Percentiles rank a stretch among this genome's conserved stretches.
phyloP scores from a whole-genome alignment of 2,888 invertebrate species.

The Xestia c-nigrum region DNA sequence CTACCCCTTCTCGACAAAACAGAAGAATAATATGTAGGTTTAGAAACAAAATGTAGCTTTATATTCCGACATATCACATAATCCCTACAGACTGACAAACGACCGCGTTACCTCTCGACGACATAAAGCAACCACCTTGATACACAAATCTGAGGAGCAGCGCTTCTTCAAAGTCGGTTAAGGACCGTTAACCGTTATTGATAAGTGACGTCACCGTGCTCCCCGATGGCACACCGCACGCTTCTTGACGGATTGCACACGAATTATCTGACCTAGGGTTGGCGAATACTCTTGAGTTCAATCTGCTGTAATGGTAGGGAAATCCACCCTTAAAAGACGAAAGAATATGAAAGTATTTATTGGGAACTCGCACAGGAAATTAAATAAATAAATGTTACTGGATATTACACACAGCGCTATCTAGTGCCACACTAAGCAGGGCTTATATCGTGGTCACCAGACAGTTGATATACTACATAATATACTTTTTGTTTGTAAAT shows the following conservation, averaged over 20 bases:
- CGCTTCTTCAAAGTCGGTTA: slow-evolving; percentile 59
- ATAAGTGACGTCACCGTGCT: slow-evolving; percentile 47
- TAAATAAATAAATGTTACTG: too few relatives aligned
- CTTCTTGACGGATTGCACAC: slow-evolving; percentile 51
- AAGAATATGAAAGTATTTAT: not conserved
- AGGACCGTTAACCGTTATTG: slow-evolving; percentile 59
- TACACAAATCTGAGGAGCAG: slow-evolving; percentile 43
- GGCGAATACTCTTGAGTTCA: not conserved
- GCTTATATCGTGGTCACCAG: too few relatives aligned
- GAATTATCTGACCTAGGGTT: slow-evolving; percentile 42
- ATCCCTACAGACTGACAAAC: slow-evolving; percentile 1
- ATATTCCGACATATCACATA: not conserved
- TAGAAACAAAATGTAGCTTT: too few relatives aligned
- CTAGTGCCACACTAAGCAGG: too few relatives aligned
- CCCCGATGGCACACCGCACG: slow-evolving; percentile 28
- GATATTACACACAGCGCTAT: too few relatives aligned
- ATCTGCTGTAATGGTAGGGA: not conserved
- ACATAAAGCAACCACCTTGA: slow-evolving; percentile 28
- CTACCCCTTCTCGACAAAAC: not conserved
- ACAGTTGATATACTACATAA: too few relatives aligned
- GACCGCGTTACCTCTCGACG: slow-evolving; percentile 11
- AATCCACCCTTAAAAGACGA: not conserved
- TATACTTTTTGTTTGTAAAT: too few relatives aligned
- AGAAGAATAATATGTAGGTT: not conserved
- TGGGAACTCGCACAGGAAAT: not conserved